Evolutionary conservation across 2,797 vertebrate genomes (phyloP), one percentile per base, ranked within the genome.

Genomic region (Rousettus madagascariensis): DNA sequence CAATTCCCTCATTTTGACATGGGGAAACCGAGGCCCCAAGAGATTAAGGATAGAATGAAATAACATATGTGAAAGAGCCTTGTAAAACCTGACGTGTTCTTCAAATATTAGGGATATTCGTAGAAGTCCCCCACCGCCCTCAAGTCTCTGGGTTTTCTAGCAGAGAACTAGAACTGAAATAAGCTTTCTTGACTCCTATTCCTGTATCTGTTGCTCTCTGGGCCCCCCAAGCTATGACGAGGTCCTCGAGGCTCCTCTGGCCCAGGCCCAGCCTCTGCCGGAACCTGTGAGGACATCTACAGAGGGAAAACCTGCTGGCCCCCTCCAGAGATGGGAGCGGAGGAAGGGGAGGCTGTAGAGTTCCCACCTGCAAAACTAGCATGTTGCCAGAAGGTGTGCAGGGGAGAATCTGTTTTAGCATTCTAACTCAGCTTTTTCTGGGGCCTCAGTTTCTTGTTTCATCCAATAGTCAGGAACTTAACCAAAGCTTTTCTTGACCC

Each of bases 1-100:
- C 78, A 79, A 5, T 65, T 49, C 43, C 57, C 30, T 75, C 41
- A 51, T 91, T 86, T 55, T 68, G 69, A 91, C 59, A 65, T 75
- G 83, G 79, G 46, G 86, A 97, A 95, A 95, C 78, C 59, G 96
- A 96, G 72, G 77, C 11, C 74, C 61, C 75, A 22, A 30, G 80
- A 92, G 85, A 43, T 53, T 41, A 53, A 78, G 65, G 59, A 30
- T 9, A 69, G 86, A 55, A 69, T 75, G 53, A 95, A 59, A 72
- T 77, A 77, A 65, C 65, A 49, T 30, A 85, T 10, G 15, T 57
- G 63, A 85, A 83, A 92, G 59, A 91, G 61, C 2, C 55, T 79
- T 41, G 11, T 49, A 33, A 95, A 87, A 69, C 1, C 16, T 24
- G 36, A 41, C 6, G 8, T 57, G 59, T 33, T 91, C 86, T 85